These are phyloP conservation scores for Eupithecia tripunctaria DNA, from an alignment of 2,888 invertebrate species.

Conservation along the genomic window DNA sequence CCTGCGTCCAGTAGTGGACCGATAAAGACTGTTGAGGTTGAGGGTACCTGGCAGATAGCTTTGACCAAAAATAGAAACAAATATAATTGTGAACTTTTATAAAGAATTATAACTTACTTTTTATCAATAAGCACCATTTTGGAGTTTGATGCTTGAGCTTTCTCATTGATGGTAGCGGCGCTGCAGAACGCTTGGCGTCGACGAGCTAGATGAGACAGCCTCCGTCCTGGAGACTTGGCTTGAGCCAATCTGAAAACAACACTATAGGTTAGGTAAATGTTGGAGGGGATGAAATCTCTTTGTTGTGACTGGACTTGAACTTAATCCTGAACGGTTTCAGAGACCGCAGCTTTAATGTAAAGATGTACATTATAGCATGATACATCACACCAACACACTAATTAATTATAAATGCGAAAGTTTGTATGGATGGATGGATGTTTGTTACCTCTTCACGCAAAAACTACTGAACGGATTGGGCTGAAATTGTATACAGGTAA, in stretches of 20 bases:
- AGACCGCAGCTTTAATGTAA: no score
- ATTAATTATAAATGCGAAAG: no score
- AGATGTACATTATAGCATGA: no score
- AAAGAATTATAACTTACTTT: slow-evolving; percentile 77
- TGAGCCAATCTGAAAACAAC: slow-evolving; percentile 67
- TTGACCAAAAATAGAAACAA: neutral
- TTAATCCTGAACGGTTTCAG: no score
- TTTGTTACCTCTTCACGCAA: no score
- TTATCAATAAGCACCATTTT: slow-evolving; percentile 87
- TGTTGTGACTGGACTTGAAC: neutral
- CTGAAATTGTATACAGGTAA: no score
- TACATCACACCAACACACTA: no score
- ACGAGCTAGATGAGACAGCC: slow-evolving; percentile 90
- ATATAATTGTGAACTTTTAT: slow-evolving; percentile 8
- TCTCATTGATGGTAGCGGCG: slow-evolving; percentile 82
- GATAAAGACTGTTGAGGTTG: no score
- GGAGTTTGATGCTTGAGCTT: slow-evolving; percentile 71
- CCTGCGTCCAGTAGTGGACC: no score
- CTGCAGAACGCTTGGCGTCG: slow-evolving; percentile 91
- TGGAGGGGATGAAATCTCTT: neutral
- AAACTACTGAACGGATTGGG: no score
- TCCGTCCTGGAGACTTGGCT: slow-evolving; percentile 89
- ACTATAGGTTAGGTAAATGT: neutral
- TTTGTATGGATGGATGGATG: no score
- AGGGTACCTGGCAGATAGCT: no score